Evolutionary conservation across 2,113 vertebrate species (phyloP).

Genomic region (Xyrauchen texanus): DNA sequence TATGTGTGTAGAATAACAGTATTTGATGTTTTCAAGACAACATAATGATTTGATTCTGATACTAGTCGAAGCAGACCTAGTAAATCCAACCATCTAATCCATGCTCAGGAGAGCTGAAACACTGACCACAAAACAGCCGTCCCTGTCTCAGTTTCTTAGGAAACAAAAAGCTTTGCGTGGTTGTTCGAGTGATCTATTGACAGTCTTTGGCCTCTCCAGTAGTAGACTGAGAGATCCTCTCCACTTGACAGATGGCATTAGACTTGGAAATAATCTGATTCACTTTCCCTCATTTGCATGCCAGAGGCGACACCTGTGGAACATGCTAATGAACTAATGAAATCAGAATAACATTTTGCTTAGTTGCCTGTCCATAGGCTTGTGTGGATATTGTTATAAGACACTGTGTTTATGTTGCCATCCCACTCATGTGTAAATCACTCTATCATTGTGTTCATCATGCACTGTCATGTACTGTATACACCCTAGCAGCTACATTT

Average conservation of each 20-base stretch:
- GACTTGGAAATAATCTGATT: conserved; percentile 44
- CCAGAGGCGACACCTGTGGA: conserved; percentile 49
- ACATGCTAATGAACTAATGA: conserved; percentile 47
- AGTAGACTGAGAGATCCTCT: conserved; percentile 28
- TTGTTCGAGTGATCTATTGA: conserved; percentile 32
- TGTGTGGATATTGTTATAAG: conserved; percentile 27
- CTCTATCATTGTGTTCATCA: background rate
- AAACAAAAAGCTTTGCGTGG: background rate
- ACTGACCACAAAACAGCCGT: conserved; percentile 75
- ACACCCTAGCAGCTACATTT: too few relatives aligned
- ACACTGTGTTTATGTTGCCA: background rate
- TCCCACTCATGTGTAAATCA: conserved; percentile 5
- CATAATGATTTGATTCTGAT: too few relatives aligned
- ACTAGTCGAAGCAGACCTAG: too few relatives aligned
- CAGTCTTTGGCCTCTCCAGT: conserved; percentile 26
- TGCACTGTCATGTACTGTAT: background rate
- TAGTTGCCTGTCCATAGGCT: conserved; percentile 38
- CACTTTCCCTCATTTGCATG: conserved; percentile 40
- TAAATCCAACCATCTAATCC: too few relatives aligned
- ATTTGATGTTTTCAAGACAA: too few relatives aligned
- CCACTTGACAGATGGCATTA: conserved; percentile 38
- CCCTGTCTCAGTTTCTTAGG: conserved; percentile 23
- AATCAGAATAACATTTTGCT: conserved; percentile 52
- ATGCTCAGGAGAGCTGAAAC: conserved; percentile 2
- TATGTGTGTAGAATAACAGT: too few relatives aligned